A percentile compares a stretch with the other conserved stretches of the same genome.
Evolutionary conservation across 1,140 invertebrate species (phyloP).

Genomic region (Cyphomyrmex costatus): DNA sequence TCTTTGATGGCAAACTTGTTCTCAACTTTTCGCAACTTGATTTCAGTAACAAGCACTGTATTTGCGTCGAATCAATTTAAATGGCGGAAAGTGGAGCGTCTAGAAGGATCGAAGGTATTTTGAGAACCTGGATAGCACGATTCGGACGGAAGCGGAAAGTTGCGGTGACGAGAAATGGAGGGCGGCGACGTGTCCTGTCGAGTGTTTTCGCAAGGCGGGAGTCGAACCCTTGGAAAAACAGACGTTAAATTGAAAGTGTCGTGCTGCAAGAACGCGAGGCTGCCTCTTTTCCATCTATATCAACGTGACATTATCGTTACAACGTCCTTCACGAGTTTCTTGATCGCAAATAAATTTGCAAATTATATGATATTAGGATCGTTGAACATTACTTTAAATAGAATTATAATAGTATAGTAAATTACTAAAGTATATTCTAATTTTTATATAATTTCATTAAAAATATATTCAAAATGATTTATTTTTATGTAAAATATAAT

Average conservation of each 20-base stretch:
- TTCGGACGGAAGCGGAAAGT: constrained; percentile 72
- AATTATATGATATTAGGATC: constrained; percentile 19
- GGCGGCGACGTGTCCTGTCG: constrained; percentile 83
- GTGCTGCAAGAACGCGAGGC: constrained; percentile 81
- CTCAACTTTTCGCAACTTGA: constrained; percentile 34
- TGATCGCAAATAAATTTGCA: constrained; percentile 27
- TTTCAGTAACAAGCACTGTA: constrained; percentile 34
- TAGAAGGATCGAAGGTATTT: constrained; percentile 72
- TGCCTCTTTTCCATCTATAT: constrained; percentile 77
- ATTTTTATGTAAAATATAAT: neutral
- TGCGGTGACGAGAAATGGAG: constrained; percentile 81
- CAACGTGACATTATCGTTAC: constrained; percentile 68
- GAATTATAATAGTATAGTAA: neutral
- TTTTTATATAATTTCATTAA: neutral
- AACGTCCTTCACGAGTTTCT: constrained; percentile 41
- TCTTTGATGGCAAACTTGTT: constrained; percentile 7
- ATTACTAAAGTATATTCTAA: neutral
- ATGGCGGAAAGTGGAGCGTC: constrained; percentile 65
- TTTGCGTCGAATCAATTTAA: constrained; percentile 46
- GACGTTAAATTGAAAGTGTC: constrained; percentile 86
- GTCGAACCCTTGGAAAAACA: constrained; percentile 87
- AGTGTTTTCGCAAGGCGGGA: constrained; percentile 87
- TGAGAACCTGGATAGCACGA: constrained; percentile 73
- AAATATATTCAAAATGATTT: neutral
- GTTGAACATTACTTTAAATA: neutral